Evolutionary conservation across 2,888 invertebrate species (phyloP).

Genomic region (Celastrina argiolus): DNA sequence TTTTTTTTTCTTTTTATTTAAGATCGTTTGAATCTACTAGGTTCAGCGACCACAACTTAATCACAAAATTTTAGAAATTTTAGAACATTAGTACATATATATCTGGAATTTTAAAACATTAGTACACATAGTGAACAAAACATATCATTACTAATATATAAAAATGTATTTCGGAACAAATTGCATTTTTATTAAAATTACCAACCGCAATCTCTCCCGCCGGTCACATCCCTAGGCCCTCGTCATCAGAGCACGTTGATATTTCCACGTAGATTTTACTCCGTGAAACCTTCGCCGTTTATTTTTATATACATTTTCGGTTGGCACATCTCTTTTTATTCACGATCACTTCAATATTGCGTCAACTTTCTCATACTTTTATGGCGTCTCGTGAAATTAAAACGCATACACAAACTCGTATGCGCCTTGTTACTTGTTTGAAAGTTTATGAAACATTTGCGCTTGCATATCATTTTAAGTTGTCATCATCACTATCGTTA

Average conservation of each 20-base stretch:
- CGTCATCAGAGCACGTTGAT: conserved; percentile 74
- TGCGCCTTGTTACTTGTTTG: conserved; percentile 7
- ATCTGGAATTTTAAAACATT: no score
- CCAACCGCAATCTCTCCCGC: no score
- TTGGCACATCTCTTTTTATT: conserved; percentile 65
- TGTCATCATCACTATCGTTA: background rate
- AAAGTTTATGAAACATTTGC: background rate
- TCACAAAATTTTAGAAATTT: no score
- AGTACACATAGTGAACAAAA: no score
- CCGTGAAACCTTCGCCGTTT: conserved; percentile 72
- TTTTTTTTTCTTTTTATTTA: no score
- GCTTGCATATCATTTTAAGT: background rate
- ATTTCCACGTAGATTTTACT: conserved; percentile 77
- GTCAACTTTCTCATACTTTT: conserved; percentile 40
- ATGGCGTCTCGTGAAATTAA: conserved; percentile 20
- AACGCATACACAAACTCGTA: conserved; percentile 8
- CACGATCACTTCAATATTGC: conserved; percentile 56
- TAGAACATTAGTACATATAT: no score
- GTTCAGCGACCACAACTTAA: no score
- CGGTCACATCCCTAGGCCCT: conserved; percentile 59
- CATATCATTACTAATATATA: no score
- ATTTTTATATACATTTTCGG: conserved; percentile 71
- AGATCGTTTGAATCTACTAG: no score
- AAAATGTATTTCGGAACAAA: no score
- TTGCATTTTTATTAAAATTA: no score